Conservation (phyloP, 2,113 vertebrate species). For the Notarius quadriscutis region DNA sequence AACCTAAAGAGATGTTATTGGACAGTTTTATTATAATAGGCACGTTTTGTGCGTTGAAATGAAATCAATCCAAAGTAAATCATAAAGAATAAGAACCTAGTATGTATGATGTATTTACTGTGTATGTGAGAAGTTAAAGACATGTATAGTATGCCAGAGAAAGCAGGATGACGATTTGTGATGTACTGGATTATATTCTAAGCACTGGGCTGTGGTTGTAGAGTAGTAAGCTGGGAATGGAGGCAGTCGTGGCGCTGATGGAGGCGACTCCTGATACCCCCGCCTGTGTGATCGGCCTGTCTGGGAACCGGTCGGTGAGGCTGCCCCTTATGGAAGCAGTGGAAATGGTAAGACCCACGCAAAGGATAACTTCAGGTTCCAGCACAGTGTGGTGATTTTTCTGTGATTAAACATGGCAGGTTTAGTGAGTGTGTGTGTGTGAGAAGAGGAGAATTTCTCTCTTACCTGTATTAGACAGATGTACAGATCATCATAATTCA, state of each 20-base stretch:
- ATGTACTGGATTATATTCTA: background rate
- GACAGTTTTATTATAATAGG: background rate
- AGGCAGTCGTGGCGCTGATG: constrained; percentile 88
- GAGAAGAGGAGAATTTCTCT: background rate
- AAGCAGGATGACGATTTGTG: background rate
- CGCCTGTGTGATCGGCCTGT: constrained; percentile 89
- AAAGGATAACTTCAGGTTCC: background rate
- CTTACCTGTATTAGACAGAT: background rate
- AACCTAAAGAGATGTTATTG: background rate
- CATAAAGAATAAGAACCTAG: background rate
- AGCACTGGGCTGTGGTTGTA: constrained; percentile 54
- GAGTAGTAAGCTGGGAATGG: constrained; percentile 94
- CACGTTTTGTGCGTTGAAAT: background rate
- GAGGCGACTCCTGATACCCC: constrained; percentile 86
- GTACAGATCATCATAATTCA: background rate
- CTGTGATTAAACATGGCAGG: background rate
- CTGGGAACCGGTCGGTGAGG: constrained; percentile 85
- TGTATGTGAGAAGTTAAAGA: background rate
- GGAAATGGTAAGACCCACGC: constrained; percentile 79
- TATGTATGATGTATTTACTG: background rate
- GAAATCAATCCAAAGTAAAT: background rate
- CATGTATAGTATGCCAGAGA: background rate
- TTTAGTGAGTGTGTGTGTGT: background rate
- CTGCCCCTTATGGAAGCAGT: constrained; percentile 94
- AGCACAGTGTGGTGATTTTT: background rate